These are phyloP conservation scores for Lepeophtheirus nordmannii DNA, from an alignment of 2,888 invertebrate species.

Conservation along the genomic window DNA sequence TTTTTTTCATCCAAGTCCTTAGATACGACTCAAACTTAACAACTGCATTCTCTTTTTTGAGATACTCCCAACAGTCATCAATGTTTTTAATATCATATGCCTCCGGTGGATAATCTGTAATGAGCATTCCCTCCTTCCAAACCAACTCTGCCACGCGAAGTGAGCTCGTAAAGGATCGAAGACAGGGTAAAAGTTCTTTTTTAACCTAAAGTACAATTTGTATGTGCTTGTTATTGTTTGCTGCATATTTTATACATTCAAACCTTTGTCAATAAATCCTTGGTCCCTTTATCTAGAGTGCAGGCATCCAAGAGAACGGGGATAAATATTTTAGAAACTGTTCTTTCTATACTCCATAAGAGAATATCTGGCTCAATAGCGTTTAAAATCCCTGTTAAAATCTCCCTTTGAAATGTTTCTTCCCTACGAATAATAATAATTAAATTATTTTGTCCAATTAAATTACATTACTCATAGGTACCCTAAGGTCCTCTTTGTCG, in stretches of 20 bases:
- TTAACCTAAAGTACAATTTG: constrained; percentile 22
- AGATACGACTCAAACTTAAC: constrained; percentile 19
- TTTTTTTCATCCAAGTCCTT: constrained; percentile 24
- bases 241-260: neutral
- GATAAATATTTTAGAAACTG: constrained; percentile 22
- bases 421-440: constrained; percentile 3
- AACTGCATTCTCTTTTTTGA: constrained; percentile 22
- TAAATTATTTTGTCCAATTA: neutral
- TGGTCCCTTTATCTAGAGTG: constrained; percentile 19
- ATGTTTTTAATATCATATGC: constrained; percentile 22
- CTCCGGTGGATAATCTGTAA: constrained; percentile 23
- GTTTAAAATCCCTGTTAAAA: constrained; percentile 19
- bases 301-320: constrained; percentile 10
- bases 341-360: constrained; percentile 22
- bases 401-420: constrained; percentile 22
- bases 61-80: constrained; percentile 21
- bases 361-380: constrained; percentile 13
- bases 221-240: too few relatives aligned
- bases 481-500: constrained; percentile 21
- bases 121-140: constrained; percentile 24
- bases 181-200: constrained; percentile 22
- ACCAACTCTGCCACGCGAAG: constrained; percentile 24
- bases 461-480: neutral
- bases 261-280: constrained; percentile 21
- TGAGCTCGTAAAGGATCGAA: constrained; percentile 23